A percentile compares a stretch with the other conserved stretches of the same genome.
Conservation (phyloP, 2,113 vertebrate species). For the Semnornis frantzii region DNA sequence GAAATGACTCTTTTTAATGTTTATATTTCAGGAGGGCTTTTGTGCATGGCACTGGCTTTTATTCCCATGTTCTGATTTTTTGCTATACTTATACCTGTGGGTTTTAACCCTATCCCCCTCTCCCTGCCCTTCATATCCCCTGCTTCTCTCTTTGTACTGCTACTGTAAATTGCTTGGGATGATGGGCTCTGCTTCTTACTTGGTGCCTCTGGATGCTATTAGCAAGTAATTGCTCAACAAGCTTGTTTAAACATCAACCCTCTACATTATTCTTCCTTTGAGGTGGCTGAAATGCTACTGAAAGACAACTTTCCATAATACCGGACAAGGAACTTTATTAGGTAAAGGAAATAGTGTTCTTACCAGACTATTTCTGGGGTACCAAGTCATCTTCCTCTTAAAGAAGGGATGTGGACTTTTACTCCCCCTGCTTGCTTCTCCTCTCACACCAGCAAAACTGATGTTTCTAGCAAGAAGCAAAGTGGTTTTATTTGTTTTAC, state of each 20-base stretch:
- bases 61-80: neutral
- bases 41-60: neutral
- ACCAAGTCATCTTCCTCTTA: neutral
- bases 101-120: neutral
- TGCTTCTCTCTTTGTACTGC: neutral
- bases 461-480: neutral
- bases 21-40: neutral
- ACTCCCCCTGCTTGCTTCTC: neutral
- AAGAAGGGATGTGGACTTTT: neutral
- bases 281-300: slow-evolving; percentile 22
- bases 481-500: neutral
- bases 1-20: neutral
- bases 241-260: slow-evolving; percentile 31
- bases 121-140: neutral
- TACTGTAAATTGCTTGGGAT: slow-evolving; percentile 19
- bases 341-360: neutral
- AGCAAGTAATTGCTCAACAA: slow-evolving; percentile 36
- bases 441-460: neutral
- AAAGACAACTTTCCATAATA: slow-evolving; percentile 3
- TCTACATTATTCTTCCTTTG: neutral
- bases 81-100: neutral
- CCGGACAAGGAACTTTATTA: neutral
- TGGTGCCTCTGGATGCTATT: slow-evolving; percentile 27
- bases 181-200: slow-evolving; percentile 1
- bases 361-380: neutral